phyloP scores from a whole-genome alignment of 2,888 invertebrate species.

The Auanema sp. region DNA sequence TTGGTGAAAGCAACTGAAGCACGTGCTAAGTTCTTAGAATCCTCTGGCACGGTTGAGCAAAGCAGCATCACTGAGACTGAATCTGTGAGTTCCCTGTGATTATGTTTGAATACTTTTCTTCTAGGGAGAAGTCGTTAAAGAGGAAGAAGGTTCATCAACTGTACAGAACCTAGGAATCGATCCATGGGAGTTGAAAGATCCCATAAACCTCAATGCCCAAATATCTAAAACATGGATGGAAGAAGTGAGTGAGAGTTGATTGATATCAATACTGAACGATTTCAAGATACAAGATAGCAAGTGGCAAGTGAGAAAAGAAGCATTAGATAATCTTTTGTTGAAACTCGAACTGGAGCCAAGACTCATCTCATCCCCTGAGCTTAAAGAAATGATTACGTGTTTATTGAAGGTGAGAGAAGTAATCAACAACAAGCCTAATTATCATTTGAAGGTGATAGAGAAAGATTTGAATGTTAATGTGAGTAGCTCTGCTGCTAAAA shows the following conservation, averaged over 20 bases:
- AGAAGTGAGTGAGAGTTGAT: neutral
- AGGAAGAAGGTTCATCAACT: constrained; percentile 1
- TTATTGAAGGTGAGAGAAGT: constrained; percentile 8
- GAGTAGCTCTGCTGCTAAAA: constrained; percentile 82
- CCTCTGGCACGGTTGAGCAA: no score
- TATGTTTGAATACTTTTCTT: no score
- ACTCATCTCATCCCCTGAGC: neutral
- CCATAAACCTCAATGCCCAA: constrained; percentile 77
- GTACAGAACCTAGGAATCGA: constrained; percentile 72
- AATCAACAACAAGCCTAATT: neutral
- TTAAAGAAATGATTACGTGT: neutral
- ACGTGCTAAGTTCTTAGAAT: neutral
- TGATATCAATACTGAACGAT: neutral
- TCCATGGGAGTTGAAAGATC: constrained; percentile 84
- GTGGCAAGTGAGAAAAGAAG: constrained; percentile 95
- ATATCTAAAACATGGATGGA: constrained; percentile 7
- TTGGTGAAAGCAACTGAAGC: constrained; percentile 17
- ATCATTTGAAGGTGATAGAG: constrained; percentile 74
- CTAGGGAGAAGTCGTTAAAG: no score
- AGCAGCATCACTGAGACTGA: no score
- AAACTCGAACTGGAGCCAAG: constrained; percentile 76
- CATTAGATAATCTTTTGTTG: constrained; percentile 77
- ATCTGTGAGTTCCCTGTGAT: no score
- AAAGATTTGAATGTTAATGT: constrained; percentile 95
- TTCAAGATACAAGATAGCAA: constrained; percentile 78